Percentiles rank a stretch among this genome's conserved stretches.
phyloP scores from a whole-genome alignment of 2,113 vertebrate species.

The Rhodinocichla rosea region DNA sequence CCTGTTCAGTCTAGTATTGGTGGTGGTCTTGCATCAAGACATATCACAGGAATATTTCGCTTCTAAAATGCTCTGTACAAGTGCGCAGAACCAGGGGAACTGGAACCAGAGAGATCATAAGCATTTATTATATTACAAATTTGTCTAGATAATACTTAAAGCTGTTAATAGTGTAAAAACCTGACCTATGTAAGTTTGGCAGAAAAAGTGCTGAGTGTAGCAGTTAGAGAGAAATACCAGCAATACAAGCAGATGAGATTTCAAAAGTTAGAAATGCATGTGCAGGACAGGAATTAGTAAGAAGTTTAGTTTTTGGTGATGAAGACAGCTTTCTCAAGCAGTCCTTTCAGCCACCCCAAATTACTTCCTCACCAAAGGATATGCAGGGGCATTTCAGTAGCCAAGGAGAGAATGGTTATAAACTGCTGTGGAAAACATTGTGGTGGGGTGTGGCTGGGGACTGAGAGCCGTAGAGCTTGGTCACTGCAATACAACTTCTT shows the following conservation, averaged over 20 bases:
- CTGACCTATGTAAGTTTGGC: not conserved
- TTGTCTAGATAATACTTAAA: not conserved
- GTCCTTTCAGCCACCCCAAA: not conserved
- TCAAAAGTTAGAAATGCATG: not conserved
- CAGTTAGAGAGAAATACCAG: not conserved
- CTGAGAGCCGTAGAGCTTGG: not conserved
- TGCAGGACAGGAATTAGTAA: not conserved
- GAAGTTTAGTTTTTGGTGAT: not conserved
- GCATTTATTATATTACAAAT: not conserved
- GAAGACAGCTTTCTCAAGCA: not conserved
- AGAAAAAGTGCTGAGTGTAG: not conserved
- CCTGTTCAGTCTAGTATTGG: not conserved
- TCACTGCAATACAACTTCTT: not conserved
- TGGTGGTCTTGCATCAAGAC: not conserved
- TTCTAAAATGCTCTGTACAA: not conserved
- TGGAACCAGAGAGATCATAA: not conserved
- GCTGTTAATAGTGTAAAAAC: not conserved
- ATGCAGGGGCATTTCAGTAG: not conserved
- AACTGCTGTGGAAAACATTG: not conserved
- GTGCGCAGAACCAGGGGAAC: not conserved
- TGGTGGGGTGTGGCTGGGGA: not conserved
- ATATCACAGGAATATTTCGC: not conserved
- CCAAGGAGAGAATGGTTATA: not conserved
- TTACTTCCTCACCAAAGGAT: not conserved
- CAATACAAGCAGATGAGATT: not conserved